Base-by-base conservation (phyloP, 2,888 invertebrate species). In the Catocala nupta region DNA sequence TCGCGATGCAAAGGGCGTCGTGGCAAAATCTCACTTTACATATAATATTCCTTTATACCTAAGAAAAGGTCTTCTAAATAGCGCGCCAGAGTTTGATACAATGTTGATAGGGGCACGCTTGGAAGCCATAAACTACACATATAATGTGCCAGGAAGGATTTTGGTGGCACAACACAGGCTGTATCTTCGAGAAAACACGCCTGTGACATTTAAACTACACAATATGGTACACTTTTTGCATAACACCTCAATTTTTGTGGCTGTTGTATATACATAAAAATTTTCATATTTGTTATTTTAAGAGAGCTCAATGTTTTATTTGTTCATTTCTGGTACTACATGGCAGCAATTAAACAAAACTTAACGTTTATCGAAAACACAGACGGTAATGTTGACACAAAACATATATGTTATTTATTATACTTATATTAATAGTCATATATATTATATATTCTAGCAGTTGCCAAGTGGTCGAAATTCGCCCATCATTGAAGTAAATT, bases 81-180 rank as follows among this genome's bases (percentile, higher is more conserved):
- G 60, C 67, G 65, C 36, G 56, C 60, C 65, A 64, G 69, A 64
- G 72, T 65, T 57, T 76, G 71, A 75, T 78, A 77, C 69, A 73
- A 73, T 55, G 68, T 68, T 78, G 76, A 84, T 79, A 81, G 63
- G 65, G 65, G 59, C 67, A 62, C 68, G 72, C 70, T 69, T 58
- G 49, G 56, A 79, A 67, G 69, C 68, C 75, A 75, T 81, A 83
- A 82, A 81, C 67, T 79, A 71, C 63, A 61, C 66, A 71, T 74
- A 39, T 77, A 77, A 81, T 73, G 71, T 67, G 61, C 63, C 65
- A 56, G 60, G 49, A 71, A 65, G 62, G 70, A 73, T 76, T 78
- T 70, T 59, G 51, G 63, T 65, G 55, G 33, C 73, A 68, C 56
- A 10, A 56, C 45, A 42, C 63, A 66, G 55, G 59, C 50, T 48